Conservation (phyloP, 2,113 vertebrate genomes). For the Halichoerus grypus region DNA sequence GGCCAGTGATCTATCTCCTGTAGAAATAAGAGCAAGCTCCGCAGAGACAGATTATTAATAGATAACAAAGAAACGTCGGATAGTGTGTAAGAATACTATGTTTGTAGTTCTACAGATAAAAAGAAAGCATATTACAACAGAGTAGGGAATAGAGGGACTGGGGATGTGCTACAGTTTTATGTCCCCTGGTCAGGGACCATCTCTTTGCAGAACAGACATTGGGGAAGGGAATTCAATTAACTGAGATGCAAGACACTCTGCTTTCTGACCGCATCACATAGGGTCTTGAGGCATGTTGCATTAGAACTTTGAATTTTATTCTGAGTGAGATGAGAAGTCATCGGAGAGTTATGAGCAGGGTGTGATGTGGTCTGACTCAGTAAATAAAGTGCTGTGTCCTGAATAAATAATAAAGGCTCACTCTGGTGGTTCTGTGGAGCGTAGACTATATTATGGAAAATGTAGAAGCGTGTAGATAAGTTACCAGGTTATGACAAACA, state of each 20-base stretch:
- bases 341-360: slow-evolving; percentile 4
- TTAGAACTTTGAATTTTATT: slow-evolving; percentile 60
- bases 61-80: not conserved
- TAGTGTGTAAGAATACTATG: not conserved
- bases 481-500: not conserved
- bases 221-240: not conserved
- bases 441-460: not conserved
- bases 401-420: not conserved
- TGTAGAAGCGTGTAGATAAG: not conserved
- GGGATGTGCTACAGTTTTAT: not conserved
- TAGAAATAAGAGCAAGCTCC: not conserved
- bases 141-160: not conserved
- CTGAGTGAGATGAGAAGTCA: slow-evolving; percentile 51
- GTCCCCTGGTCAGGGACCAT: not conserved
- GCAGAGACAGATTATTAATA: not conserved
- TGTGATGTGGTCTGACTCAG: slow-evolving; percentile 8
- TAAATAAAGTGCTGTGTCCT: slow-evolving; percentile 45
- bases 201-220: not conserved
- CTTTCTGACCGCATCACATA: not conserved
- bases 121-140: not conserved
- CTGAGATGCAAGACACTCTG: not conserved
- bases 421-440: not conserved
- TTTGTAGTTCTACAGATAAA: not conserved
- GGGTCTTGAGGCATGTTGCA: not conserved
- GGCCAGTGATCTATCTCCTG: not conserved